phyloP scores from a whole-genome alignment of 2,797 vertebrate genomes.

The Myoxocephalus aenaeus region DNA sequence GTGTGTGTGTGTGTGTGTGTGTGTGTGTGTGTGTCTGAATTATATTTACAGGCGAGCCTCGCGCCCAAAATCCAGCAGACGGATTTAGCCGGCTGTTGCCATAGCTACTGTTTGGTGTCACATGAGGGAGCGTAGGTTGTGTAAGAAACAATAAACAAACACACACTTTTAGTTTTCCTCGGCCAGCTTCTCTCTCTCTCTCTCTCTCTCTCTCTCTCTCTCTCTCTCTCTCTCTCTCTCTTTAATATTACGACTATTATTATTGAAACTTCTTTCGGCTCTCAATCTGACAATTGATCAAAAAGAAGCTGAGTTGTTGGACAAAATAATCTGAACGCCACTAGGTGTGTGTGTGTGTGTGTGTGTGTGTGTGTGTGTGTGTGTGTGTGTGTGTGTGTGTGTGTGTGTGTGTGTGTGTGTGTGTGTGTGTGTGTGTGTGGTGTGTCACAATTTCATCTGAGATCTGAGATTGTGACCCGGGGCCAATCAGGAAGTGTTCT shows the following conservation, averaged over 20 bases:
- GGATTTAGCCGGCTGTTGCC: constrained; percentile 76
- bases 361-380: too few relatives aligned
- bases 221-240: background rate
- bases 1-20: constrained; percentile 16
- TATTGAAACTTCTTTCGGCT: too few relatives aligned
- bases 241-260: too few relatives aligned
- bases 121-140: constrained; percentile 72
- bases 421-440: too few relatives aligned
- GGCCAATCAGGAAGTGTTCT: too few relatives aligned
- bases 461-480: too few relatives aligned
- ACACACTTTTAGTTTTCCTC: constrained; percentile 65
- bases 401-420: too few relatives aligned
- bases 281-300: background rate
- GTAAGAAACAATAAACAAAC: constrained; percentile 72
- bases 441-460: too few relatives aligned
- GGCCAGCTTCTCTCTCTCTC: constrained; percentile 27
- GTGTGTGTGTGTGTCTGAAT: constrained; percentile 26
- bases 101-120: constrained; percentile 73
- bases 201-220: background rate
- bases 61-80: constrained; percentile 63
- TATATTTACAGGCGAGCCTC: constrained; percentile 64
- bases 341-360: too few relatives aligned
- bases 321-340: too few relatives aligned
- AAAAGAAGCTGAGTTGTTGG: background rate
- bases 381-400: too few relatives aligned